phyloP scores from a whole-genome alignment of 1,140 invertebrate genomes.

The Scaptomyza hsui region DNA sequence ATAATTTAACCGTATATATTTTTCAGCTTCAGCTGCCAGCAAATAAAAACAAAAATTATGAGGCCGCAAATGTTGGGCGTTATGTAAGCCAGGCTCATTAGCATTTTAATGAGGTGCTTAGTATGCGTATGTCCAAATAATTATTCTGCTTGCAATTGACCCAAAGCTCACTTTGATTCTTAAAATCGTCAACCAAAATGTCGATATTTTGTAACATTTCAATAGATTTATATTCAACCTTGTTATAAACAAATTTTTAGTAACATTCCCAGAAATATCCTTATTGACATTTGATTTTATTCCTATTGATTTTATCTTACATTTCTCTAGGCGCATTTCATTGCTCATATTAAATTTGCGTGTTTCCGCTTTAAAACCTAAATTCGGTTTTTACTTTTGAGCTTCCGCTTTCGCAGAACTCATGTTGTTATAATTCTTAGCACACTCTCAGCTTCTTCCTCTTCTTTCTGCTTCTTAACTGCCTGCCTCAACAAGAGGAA shows the following conservation, averaged over 20 bases:
- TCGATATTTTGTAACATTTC: too few relatives aligned
- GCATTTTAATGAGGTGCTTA: constrained; percentile 79
- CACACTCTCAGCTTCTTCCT: background rate
- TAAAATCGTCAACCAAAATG: too few relatives aligned
- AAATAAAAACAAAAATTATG: too few relatives aligned
- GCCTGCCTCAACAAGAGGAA: constrained; percentile 45
- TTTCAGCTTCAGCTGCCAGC: background rate
- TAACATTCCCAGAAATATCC: too few relatives aligned
- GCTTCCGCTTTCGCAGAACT: background rate
- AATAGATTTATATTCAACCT: too few relatives aligned
- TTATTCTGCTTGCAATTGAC: too few relatives aligned
- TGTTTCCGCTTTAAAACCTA: background rate
- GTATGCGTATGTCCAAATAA: constrained; percentile 47
- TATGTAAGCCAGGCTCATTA: constrained; percentile 67
- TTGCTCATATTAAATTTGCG: background rate
- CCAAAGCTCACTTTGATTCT: too few relatives aligned
- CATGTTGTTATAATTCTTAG: constrained; percentile 8
- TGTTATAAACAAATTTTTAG: too few relatives aligned
- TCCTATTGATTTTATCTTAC: too few relatives aligned
- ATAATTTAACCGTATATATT: constrained; percentile 38
- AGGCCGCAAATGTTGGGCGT: constrained; percentile 63
- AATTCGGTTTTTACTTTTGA: background rate
- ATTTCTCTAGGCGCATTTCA: too few relatives aligned
- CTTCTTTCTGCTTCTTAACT: background rate
- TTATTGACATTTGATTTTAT: too few relatives aligned